A percentile compares a stretch with the other conserved stretches of the same genome.
Conservation (phyloP, 2,113 vertebrate species). For the Pachyramphus minor region DNA sequence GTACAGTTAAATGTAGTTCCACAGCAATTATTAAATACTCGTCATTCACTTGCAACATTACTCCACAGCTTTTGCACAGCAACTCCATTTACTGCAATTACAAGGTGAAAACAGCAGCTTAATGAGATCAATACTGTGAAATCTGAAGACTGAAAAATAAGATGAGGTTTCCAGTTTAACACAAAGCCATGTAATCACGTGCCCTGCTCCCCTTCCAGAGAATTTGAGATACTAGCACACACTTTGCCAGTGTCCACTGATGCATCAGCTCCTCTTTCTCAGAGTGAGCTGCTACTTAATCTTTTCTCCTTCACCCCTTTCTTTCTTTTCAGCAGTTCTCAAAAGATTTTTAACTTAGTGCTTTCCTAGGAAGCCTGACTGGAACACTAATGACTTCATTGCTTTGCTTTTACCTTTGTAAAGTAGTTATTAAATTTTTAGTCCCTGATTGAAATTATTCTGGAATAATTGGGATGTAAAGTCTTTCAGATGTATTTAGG, state of each 20-base stretch:
- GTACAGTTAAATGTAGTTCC: neutral
- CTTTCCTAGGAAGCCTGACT: neutral
- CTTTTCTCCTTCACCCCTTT: neutral
- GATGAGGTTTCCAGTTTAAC: constrained; percentile 15
- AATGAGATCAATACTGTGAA: constrained; percentile 42
- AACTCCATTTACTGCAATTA: neutral
- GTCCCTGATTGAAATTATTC: constrained; percentile 48
- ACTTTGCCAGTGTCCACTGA: neutral
- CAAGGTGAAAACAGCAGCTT: neutral
- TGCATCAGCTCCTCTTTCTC: neutral
- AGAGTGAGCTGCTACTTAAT: neutral
- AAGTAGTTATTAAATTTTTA: constrained; percentile 48
- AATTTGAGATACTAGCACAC: neutral
- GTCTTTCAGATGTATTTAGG: constrained; percentile 41
- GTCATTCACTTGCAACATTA: constrained; percentile 1
- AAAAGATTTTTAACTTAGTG: neutral
- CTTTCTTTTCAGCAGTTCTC: neutral
- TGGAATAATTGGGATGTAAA: too few species aligned
- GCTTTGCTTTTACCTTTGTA: constrained; percentile 42
- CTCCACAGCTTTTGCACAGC: neutral
- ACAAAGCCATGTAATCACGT: neutral
- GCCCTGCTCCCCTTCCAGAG: neutral
- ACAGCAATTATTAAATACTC: neutral
- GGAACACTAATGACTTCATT: constrained; percentile 34
- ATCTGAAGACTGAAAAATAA: constrained; percentile 39